These are phyloP conservation scores for Ceyx erithaca DNA, from an alignment of 2,797 vertebrate species.

Conservation along the genomic window DNA sequence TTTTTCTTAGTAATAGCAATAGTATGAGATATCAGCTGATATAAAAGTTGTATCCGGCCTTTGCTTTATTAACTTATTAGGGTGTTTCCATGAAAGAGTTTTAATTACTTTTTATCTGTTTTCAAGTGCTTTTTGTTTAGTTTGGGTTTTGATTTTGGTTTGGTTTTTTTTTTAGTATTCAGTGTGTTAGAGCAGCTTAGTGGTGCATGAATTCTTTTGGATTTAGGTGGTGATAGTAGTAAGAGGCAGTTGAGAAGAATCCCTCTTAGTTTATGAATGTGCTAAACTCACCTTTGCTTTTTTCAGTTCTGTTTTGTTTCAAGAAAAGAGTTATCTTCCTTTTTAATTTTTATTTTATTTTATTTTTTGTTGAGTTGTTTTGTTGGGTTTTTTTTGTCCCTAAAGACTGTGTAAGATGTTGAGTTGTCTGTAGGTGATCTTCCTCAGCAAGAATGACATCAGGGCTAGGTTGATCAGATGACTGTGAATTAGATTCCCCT, in stretches of 20 bases:
- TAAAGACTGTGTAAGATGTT: not conserved
- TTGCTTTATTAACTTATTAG: not conserved
- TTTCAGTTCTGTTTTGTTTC: not conserved
- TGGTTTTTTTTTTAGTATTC: not conserved
- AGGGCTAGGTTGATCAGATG: not conserved
- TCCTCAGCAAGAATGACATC: not conserved
- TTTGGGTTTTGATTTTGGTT: not conserved
- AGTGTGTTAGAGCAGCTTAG: not conserved
- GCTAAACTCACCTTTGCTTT: not conserved
- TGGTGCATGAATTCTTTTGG: not conserved
- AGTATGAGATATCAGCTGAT: not conserved
- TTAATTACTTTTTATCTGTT: not conserved
- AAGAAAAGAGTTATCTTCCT: not conserved
- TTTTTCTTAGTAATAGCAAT: not conserved
- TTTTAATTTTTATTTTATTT: no score
- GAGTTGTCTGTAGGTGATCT: not conserved
- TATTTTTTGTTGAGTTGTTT: no score
- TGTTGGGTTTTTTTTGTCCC: no score
- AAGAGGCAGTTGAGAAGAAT: not conserved
- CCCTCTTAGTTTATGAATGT: not conserved
- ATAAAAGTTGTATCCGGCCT: not conserved
- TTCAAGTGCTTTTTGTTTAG: not conserved
- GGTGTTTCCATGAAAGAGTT: not conserved
- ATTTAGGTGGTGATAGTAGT: not conserved
- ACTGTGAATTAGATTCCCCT: not conserved